Conservation (phyloP, 2,113 vertebrate species). For the Tachuris rubrigastra region DNA sequence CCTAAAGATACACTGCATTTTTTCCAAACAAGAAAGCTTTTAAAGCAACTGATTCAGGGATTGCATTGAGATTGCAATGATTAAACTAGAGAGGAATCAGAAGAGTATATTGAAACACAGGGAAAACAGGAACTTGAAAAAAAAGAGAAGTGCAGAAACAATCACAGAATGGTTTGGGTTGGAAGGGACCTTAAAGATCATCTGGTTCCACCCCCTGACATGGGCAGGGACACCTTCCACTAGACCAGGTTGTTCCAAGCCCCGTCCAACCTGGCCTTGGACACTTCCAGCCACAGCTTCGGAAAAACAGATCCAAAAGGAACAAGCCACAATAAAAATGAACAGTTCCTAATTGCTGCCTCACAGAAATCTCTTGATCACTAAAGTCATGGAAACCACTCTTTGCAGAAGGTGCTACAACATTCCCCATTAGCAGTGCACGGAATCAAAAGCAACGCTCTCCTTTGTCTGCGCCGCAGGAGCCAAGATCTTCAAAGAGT, state of each 20-base stretch:
- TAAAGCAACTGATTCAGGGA: not conserved
- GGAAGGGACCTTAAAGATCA: not conserved
- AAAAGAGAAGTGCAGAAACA: not conserved
- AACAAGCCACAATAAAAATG: not conserved
- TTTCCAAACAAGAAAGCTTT: constrained; percentile 20
- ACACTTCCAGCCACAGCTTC: not conserved
- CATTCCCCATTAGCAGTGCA: not conserved
- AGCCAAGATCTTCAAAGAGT: not conserved
- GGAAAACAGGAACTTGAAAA: not conserved
- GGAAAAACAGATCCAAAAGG: not conserved
- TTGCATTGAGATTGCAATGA: not conserved
- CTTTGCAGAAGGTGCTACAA: not conserved
- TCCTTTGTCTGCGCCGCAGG: not conserved
- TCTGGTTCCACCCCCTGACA: not conserved
- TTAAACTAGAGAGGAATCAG: not conserved
- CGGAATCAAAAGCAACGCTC: not conserved
- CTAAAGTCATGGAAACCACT: not conserved
- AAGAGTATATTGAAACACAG: not conserved
- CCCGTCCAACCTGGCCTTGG: accelerated
- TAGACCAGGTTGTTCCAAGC: accelerated
- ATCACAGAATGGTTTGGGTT: not conserved
- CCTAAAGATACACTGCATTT: not conserved
- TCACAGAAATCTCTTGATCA: not conserved
- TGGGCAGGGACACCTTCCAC: not conserved
- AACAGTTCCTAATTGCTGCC: not conserved